Evolutionary conservation across 2,113 vertebrate genomes (phyloP), one percentile per base, ranked within the genome.

Genomic region (Urocolius indicus): DNA sequence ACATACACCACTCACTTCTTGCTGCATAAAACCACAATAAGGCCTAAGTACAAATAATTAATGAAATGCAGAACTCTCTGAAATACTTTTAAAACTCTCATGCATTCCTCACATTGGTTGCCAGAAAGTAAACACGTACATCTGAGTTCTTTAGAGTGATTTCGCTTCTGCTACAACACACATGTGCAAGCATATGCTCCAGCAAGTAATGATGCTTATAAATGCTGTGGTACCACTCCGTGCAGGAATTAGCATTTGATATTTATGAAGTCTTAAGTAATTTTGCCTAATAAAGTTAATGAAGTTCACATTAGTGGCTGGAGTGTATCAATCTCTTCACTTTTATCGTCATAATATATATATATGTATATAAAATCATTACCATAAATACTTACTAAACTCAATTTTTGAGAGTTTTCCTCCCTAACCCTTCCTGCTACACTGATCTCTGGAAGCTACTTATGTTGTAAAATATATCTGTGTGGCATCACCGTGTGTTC

Each of bases 201-300:
- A 34, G 30, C 18, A 61, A 49, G 72, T 79, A 95, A 95, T 61
- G 83, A 66, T 85, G 78, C 75, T 84, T 75, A 10, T 61, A 96
- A 96, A 92, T 19, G 45, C 67, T 83, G 27, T 16, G 51, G 75
- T 86, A 41, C 55, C 55, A 36, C 90, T 55, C 71, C 67, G 41
- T 84, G 80, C 75, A 27, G 62, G 34, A 55, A 95, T 65, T 36
- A 30, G 67, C 54, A 77, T 62, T 90, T 61, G 77, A 61, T 94
- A 61, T 95, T 96, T 94, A 91, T 92, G 86, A 94, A 95, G 59
- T 90, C 67, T 34, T 72, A 52, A 75, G 79, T 71, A 92, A 95
- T 93, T 96, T 93, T 74, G 54, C 52, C 75, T 91, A 89, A 94
- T 95, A 82, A 95, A 95, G 43, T 71, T 96, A 95, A 96, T 82